A percentile compares a stretch with the other conserved stretches of the same genome.
Conservation (phyloP, 37 sponge, comb jelly and placozoan species). For the Beroe ovata region DNA sequence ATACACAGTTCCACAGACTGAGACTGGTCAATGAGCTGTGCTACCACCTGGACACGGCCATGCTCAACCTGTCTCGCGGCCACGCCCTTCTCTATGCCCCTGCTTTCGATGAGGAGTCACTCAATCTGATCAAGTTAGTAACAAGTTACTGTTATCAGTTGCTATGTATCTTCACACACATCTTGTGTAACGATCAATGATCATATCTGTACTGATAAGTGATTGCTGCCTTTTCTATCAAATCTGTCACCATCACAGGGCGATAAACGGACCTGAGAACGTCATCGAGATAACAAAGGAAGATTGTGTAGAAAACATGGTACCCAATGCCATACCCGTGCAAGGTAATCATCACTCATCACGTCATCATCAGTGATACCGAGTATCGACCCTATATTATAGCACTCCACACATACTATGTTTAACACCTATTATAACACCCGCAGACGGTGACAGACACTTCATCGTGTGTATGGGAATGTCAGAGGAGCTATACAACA, state of each 20-base stretch:
- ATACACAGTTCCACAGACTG: slow-evolving; percentile 27
- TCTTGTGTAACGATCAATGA: no score
- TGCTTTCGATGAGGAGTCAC: slow-evolving; percentile 1
- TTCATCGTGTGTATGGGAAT: slow-evolving; percentile 36
- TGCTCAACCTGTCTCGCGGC: slow-evolving; percentile 29
- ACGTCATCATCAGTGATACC: neutral
- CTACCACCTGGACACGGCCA: slow-evolving; percentile 41
- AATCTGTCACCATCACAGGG: no score
- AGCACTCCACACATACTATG: neutral
- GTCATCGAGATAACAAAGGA: slow-evolving; percentile 20
- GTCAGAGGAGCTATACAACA: neutral
- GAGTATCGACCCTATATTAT: neutral
- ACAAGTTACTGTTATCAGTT: no score
- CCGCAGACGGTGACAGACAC: slow-evolving; percentile 32
- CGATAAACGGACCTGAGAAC: slow-evolving; percentile 7
- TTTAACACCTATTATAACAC: no score
- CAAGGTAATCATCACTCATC: neutral
- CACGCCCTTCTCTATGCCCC: slow-evolving; percentile 14
- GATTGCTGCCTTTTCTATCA: no score
- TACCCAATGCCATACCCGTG: slow-evolving; percentile 42
- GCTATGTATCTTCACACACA: no score
- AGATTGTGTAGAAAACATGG: slow-evolving; percentile 26
- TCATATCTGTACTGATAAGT: no score
- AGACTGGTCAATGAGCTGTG: neutral
- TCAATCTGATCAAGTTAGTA: slow-evolving; percentile 25